phyloP scores from a whole-genome alignment of 2,797 vertebrate genomes.

The Siniperca obscura region DNA sequence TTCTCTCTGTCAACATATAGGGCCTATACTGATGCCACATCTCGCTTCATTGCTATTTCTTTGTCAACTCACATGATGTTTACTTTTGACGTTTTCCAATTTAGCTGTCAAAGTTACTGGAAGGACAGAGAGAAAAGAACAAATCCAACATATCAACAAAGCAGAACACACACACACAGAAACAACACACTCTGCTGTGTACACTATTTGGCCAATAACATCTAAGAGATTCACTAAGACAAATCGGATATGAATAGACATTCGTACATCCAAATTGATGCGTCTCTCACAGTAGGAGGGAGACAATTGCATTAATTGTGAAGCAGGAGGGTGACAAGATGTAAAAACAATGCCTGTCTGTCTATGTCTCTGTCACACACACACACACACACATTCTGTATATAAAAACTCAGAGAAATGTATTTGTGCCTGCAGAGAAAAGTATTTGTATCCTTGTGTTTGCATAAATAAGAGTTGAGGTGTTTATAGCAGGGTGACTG shows the following conservation, averaged over 20 bases:
- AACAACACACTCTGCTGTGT: conserved; percentile 5
- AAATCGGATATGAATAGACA: conserved; percentile 53
- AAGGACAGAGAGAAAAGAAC: conserved; percentile 10
- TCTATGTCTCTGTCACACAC: conserved; percentile 1
- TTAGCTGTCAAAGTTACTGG: conserved; percentile 63
- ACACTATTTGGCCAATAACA: conserved; percentile 24
- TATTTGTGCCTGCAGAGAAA: conserved; percentile 42
- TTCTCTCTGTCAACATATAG: not conserved
- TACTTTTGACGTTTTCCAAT: conserved; percentile 63
- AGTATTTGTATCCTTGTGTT: conserved; percentile 45
- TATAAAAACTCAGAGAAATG: conserved; percentile 26
- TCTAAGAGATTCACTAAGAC: conserved; percentile 27
- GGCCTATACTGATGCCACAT: not conserved
- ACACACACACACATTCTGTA: conserved; percentile 8
- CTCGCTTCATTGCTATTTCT: conserved; percentile 23
- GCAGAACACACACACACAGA: conserved; percentile 10
- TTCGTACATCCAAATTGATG: conserved; percentile 50
- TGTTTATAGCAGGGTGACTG: conserved; percentile 20
- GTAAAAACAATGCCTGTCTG: conserved; percentile 51
- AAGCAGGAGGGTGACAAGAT: conserved; percentile 34
- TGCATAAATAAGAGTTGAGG: conserved; percentile 53
- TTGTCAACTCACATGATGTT: conserved; percentile 43
- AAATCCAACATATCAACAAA: conserved; percentile 5
- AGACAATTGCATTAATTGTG: conserved; percentile 54
- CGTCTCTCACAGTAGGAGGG: conserved; percentile 42